Percentiles rank a stretch among this genome's conserved stretches.
Conservation (phyloP, 1,140 invertebrate species). For the Zaprionus ornatus region DNA sequence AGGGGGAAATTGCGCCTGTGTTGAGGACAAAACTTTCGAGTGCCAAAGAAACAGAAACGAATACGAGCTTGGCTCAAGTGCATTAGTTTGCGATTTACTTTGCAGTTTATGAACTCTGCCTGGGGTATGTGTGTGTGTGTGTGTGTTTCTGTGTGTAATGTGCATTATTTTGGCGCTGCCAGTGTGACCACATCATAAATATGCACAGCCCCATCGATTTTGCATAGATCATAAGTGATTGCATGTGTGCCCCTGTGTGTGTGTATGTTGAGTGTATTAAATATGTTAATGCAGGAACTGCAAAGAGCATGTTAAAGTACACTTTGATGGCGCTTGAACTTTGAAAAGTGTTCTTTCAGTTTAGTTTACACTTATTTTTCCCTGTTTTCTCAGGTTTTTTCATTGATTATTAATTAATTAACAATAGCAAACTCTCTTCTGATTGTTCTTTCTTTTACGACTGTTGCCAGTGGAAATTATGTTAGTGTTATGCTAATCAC, state of each 20-base stretch:
- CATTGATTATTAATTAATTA: too few relatives aligned
- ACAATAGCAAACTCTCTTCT: too few relatives aligned
- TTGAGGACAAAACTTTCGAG: conserved; percentile 29
- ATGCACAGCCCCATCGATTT: conserved; percentile 22
- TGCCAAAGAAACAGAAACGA: conserved; percentile 8
- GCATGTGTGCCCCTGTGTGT: background rate
- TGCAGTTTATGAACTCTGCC: conserved; percentile 48
- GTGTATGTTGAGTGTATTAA: background rate
- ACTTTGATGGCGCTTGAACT: background rate
- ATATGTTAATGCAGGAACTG: background rate
- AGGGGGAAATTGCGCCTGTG: background rate
- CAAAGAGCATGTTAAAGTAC: background rate
- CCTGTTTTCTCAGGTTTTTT: too few relatives aligned
- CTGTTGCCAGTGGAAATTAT: too few relatives aligned
- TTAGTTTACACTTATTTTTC: too few relatives aligned
- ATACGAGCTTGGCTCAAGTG: conserved; percentile 33
- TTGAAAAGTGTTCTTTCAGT: background rate
- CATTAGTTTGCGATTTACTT: conserved; percentile 49
- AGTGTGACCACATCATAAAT: conserved; percentile 38
- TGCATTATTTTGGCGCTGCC: conserved; percentile 32
- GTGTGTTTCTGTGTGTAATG: conserved; percentile 2
- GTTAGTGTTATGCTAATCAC: too few relatives aligned
- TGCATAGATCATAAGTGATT: background rate
- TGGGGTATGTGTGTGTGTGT: background rate
- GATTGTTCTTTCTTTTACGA: too few relatives aligned